phyloP scores from a whole-genome alignment of 2,888 invertebrate genomes.

The Cantharis rustica region DNA sequence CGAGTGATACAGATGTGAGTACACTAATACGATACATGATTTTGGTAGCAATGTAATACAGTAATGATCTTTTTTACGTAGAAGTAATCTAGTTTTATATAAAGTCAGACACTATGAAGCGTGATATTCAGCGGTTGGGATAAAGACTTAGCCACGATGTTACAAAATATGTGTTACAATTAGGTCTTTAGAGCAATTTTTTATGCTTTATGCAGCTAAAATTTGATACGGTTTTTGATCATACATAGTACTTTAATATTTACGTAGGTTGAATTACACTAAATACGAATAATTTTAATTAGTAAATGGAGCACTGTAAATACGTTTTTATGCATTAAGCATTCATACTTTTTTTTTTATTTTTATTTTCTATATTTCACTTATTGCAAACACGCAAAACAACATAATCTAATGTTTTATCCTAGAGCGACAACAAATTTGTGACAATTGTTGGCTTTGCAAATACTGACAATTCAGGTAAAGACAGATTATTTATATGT shows the following conservation, averaged over 20 bases:
- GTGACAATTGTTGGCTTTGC: neutral
- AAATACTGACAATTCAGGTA: neutral
- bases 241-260: slow-evolving; percentile 15
- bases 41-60: slow-evolving; percentile 1
- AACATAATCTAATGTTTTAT: neutral
- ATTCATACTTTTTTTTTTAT: neutral
- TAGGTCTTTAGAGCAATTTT: slow-evolving; percentile 28
- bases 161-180: slow-evolving; percentile 30
- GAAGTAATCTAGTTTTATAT: slow-evolving; percentile 30
- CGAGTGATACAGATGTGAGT: neutral
- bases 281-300: slow-evolving; percentile 8
- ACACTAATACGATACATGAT: slow-evolving; percentile 8
- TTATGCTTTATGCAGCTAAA: slow-evolving; percentile 24
- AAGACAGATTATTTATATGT: neutral
- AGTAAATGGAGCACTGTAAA: neutral
- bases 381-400: neutral
- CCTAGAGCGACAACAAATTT: neutral
- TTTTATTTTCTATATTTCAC: neutral
- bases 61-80: slow-evolving; percentile 7
- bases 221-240: slow-evolving; percentile 22
- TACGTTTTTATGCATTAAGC: neutral
- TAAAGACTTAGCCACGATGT: slow-evolving; percentile 40
- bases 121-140: slow-evolving; percentile 35
- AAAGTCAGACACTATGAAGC: slow-evolving; percentile 35
- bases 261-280: slow-evolving; percentile 8